These are phyloP conservation scores for Agrochola litura DNA, from an alignment of 2,888 invertebrate genomes.

Conservation along the genomic window DNA sequence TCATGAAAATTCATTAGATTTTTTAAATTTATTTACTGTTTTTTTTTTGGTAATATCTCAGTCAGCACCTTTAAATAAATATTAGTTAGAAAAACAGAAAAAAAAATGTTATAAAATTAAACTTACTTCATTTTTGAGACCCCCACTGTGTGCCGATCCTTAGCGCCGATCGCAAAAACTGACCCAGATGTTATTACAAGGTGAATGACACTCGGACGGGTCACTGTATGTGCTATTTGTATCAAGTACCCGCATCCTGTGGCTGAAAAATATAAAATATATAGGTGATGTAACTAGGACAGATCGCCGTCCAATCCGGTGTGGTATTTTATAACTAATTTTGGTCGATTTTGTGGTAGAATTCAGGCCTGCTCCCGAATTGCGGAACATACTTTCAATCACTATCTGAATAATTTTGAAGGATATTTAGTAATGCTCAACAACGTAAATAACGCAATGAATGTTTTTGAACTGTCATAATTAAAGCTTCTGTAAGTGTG, in stretches of 20 bases:
- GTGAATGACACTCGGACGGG: constrained; percentile 62
- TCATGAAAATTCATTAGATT: neutral
- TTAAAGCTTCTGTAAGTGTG: no score
- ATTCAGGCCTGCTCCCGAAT: no score
- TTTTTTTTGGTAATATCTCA: neutral
- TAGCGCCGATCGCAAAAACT: constrained; percentile 58
- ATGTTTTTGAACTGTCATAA: no score
- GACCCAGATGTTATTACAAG: constrained; percentile 60
- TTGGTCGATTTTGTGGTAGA: neutral
- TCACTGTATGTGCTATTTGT: constrained; percentile 49
- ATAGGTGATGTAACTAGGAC: constrained; percentile 56
- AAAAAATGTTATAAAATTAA: neutral
- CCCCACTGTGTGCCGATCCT: constrained; percentile 27
- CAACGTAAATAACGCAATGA: no score
- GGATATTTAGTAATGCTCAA: no score
- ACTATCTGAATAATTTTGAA: no score
- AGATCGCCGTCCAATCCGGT: constrained; percentile 15
- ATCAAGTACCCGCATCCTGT: constrained; percentile 65
- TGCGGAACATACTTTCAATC: no score
- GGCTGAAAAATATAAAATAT: constrained; percentile 48
- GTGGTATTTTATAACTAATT: constrained; percentile 11
- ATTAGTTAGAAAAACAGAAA: neutral
- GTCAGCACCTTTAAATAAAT: neutral
- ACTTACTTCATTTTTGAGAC: neutral
- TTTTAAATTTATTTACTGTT: neutral